Percentiles rank a stretch among this genome's conserved stretches.
phyloP scores from a whole-genome alignment of 2,888 invertebrate species.

The Eilema caniola region DNA sequence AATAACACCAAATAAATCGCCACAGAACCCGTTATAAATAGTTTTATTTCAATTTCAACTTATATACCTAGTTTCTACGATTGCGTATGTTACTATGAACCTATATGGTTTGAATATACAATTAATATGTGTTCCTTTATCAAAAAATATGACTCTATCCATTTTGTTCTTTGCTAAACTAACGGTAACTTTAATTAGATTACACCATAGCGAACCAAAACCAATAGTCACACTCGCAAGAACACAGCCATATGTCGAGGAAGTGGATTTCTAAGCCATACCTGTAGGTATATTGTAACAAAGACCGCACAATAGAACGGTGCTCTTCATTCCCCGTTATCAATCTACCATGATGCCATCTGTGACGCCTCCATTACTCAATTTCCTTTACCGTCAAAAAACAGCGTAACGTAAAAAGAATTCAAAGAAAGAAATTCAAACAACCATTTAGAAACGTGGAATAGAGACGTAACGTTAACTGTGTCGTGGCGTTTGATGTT shows the following conservation, averaged over 20 bases:
- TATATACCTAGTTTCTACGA: too few species aligned
- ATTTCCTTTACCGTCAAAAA: slow-evolving; percentile 81
- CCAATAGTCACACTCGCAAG: slow-evolving; percentile 13
- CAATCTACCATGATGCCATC: slow-evolving; percentile 86
- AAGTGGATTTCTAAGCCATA: slow-evolving; percentile 38
- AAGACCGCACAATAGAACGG: slow-evolving; percentile 73
- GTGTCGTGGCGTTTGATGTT: slow-evolving; percentile 48
- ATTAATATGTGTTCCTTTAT: background rate
- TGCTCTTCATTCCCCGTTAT: slow-evolving; percentile 81
- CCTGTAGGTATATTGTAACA: slow-evolving; percentile 50
- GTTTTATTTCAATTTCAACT: too few species aligned
- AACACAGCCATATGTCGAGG: slow-evolving; percentile 38
- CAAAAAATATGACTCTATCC: background rate
- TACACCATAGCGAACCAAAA: slow-evolving; percentile 18
- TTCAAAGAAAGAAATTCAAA: slow-evolving; percentile 64
- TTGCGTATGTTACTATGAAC: too few species aligned
- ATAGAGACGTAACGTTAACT: slow-evolving; percentile 55
- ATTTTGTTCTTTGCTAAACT: background rate
- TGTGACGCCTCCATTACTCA: slow-evolving; percentile 85
- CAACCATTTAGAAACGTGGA: slow-evolving; percentile 59
- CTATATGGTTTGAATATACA: background rate
- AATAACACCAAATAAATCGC: too few species aligned
- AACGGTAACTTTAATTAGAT: background rate
- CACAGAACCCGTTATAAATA: too few species aligned
- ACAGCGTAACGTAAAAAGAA: slow-evolving; percentile 70